Evolutionary conservation across 1,140 invertebrate genomes (phyloP).

Genomic region (Tachypleus tridentatus): DNA sequence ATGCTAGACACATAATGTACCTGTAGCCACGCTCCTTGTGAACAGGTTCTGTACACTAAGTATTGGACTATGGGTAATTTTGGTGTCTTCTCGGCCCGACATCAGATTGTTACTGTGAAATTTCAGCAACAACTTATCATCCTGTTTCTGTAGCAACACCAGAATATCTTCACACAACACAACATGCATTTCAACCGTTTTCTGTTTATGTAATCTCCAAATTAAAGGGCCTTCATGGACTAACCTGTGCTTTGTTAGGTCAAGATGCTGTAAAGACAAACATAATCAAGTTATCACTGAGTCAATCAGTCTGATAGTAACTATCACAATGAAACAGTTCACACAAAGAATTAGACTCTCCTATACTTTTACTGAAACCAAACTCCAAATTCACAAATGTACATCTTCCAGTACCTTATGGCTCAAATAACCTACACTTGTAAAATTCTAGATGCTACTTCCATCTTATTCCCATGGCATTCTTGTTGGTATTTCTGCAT

Average conservation of each 20-base stretch:
- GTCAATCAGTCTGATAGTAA: too few relatives aligned
- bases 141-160: conserved; percentile 71
- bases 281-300: neutral
- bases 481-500: too few relatives aligned
- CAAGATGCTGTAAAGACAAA: conserved; percentile 42
- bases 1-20: neutral
- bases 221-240: conserved; percentile 72
- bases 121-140: conserved; percentile 71
- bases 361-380: too few relatives aligned
- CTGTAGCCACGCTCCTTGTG: conserved; percentile 60
- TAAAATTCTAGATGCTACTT: too few relatives aligned
- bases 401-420: too few relatives aligned
- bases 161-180: conserved; percentile 75
- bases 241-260: conserved; percentile 62
- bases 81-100: conserved; percentile 36
- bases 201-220: conserved; percentile 54
- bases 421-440: too few relatives aligned
- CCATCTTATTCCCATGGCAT: too few relatives aligned
- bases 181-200: conserved; percentile 69
- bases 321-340: too few relatives aligned
- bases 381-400: too few relatives aligned
- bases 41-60: conserved; percentile 53
- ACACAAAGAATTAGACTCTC: too few relatives aligned
- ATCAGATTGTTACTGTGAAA: conserved; percentile 44
- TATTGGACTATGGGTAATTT: conserved; percentile 50